phyloP scores from a whole-genome alignment of 2,888 invertebrate genomes.

The Galerucella nymphaeae region DNA sequence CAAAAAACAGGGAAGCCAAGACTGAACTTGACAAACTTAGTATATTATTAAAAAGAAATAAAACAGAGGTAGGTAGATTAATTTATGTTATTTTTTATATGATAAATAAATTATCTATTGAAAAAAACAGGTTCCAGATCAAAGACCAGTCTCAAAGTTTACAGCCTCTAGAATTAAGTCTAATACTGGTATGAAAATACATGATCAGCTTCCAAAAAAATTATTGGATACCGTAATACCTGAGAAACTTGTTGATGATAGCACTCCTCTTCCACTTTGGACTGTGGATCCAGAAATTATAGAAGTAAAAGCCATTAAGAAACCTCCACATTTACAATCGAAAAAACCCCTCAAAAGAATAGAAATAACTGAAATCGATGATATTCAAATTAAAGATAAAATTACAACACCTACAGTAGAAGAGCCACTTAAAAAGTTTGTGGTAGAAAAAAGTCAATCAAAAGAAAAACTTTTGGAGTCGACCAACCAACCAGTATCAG shows the following conservation, averaged over 20 bases:
- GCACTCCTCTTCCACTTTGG: conserved; percentile 59
- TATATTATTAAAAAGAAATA: conserved; percentile 41
- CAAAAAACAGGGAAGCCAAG: conserved; percentile 78
- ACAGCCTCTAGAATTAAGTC: conserved; percentile 55
- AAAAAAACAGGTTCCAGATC: conserved; percentile 37
- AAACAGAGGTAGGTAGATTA: conserved; percentile 1
- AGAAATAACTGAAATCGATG: conserved; percentile 51
- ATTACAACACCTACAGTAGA: conserved; percentile 22
- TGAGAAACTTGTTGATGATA: conserved; percentile 65
- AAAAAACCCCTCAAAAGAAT: conserved; percentile 72
- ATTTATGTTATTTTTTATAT: background rate
- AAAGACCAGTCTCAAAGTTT: conserved; percentile 55
- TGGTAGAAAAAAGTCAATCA: conserved; percentile 38
- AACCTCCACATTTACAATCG: conserved; percentile 74
- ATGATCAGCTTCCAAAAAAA: conserved; percentile 40
- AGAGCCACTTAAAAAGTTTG: conserved; percentile 43
- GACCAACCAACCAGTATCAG: conserved; percentile 30
- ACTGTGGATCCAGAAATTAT: conserved; percentile 58
- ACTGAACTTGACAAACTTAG: conserved; percentile 70
- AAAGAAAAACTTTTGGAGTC: background rate
- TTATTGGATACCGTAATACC: conserved; percentile 52
- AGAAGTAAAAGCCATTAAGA: conserved; percentile 67
- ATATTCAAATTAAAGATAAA: conserved; percentile 8
- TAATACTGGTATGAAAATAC: conserved; percentile 41
- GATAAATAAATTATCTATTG: background rate